Evolutionary conservation across 2,113 vertebrate species (phyloP).

Genomic region (Notechis scutatus): DNA sequence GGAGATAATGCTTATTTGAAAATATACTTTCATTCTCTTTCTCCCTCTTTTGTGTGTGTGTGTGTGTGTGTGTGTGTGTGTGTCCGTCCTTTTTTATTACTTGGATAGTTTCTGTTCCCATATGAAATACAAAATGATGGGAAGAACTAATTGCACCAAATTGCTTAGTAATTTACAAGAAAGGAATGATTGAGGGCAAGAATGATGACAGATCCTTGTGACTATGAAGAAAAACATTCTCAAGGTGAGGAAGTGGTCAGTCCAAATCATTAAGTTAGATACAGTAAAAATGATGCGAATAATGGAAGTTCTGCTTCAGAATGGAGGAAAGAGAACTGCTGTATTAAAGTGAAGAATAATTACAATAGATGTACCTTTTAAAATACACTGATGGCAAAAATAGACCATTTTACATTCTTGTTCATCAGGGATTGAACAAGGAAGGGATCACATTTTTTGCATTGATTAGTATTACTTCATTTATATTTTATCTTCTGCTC

Average conservation of each 20-base stretch:
- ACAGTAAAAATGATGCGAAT: not conserved
- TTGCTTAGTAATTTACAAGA: not conserved
- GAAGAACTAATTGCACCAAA: not conserved
- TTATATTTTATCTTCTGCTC: not conserved
- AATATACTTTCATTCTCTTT: not conserved
- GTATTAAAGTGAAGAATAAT: not conserved
- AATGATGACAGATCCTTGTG: not conserved
- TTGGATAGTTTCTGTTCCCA: not conserved
- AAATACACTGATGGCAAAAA: not conserved
- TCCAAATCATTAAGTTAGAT: not conserved
- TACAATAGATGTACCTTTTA: not conserved
- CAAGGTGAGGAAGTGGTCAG: not conserved
- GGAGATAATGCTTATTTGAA: not conserved
- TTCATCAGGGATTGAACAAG: not conserved
- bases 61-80: too few relatives aligned
- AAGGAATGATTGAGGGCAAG: not conserved
- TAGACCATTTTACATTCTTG: not conserved
- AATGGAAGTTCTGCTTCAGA: not conserved
- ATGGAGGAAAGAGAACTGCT: not conserved
- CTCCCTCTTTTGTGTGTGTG: not conserved
- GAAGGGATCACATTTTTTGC: not conserved
- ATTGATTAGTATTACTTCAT: not conserved
- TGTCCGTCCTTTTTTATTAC: not conserved
- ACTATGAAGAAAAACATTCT: not conserved
- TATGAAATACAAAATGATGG: not conserved